Base-by-base conservation (phyloP, 2,888 invertebrate species). In the Nowickia ferox region DNA sequence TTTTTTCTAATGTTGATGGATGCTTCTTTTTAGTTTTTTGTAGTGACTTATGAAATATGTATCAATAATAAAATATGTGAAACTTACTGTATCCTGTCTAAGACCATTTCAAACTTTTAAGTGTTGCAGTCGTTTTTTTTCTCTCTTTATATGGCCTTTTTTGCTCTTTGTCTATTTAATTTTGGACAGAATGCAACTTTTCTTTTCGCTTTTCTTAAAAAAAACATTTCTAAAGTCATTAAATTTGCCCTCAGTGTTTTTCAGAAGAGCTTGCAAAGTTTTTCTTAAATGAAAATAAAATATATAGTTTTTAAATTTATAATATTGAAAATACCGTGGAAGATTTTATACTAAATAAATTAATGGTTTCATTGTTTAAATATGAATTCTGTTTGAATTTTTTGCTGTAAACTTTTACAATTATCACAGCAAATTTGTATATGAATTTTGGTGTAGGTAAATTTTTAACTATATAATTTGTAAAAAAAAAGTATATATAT, bases 371-470 rank as follows among this genome's bases (percentile, higher is more conserved):
- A 63, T 13, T 19, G 8, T 22, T 38, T 44, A 19, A n/a, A 19
- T 19, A 30, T 30, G 30, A 30, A 30, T 30, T 5, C 30, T 30
- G 30, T 44, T 65, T 44, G 9, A 19, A 44, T 65, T 13, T 51
- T 68, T 48, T 46, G 30, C 68, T 40, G 53, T 42, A 51, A 30
- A 22, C 15, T 61, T 6, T 74, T 51, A 42, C 61, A 72, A 13
- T 30, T 76, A 30, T 15, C 11, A 44, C 38, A 17, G 44, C 59
- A 61, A 74, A 51, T 38, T 17, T 22, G 59, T 22, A 59, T 68
- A 42, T 15, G 53, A 79, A 72, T 65, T 79, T 57, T 55, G 79
- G 79, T 79, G 79, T 79, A 79, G 79, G 71, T 19, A 46, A 53
- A 72, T 53, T 63, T 63, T 69, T n/a, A 38, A 71, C 11, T 51